Evolutionary conservation across 2,797 vertebrate species (phyloP), one percentile per base, ranked within the genome.

Genomic region (Sylvilagus floridanus): DNA sequence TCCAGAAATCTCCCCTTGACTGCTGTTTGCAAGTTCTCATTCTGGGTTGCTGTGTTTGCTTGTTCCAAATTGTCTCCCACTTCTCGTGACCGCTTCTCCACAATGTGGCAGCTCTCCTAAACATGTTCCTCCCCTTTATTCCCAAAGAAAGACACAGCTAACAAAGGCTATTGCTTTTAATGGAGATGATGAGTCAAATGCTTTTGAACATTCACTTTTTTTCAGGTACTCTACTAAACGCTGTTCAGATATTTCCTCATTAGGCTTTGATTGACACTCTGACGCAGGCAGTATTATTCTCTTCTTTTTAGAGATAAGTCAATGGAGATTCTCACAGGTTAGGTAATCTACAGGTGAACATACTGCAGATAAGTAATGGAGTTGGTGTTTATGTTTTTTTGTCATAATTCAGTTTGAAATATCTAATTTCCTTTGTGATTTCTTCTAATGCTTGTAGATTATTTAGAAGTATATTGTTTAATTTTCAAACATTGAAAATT

Each of bases 381-480:
- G 19, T 22, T 87, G 14, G 28, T 65, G 75, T 52, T 68, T 16
- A 52, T 65, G 5, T 54, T 63, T 9, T 90, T 84, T 86, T 14
- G 75, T 82, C 68, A 57, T 50, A 30, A n/a, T 69, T 93, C 71
- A 24, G 30, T 75, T 50, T 62, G 17, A 92, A 92, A 62, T 72
- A 78, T 52, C 81, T 83, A 79, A 89, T 94, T 95, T 71, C 16
- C 52, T 5, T 66, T 93, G 32, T 63, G 22, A 75, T 77, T 54
- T 89, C 42, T 73, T 84, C 32, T 90, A 76, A 81, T 26, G 71
- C 7, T 76, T 68, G 26, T 72, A 37, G 63, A 72, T 84, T 77
- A 84, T 72, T 82, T 73, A 84, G 28, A 92, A 88, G 35, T 5
- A 0, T 62, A 57, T 54, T 88, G 62, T 90, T 84, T 76, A 24